phyloP scores from a whole-genome alignment of 2,113 vertebrate genomes.

The Phocoena sinus region DNA sequence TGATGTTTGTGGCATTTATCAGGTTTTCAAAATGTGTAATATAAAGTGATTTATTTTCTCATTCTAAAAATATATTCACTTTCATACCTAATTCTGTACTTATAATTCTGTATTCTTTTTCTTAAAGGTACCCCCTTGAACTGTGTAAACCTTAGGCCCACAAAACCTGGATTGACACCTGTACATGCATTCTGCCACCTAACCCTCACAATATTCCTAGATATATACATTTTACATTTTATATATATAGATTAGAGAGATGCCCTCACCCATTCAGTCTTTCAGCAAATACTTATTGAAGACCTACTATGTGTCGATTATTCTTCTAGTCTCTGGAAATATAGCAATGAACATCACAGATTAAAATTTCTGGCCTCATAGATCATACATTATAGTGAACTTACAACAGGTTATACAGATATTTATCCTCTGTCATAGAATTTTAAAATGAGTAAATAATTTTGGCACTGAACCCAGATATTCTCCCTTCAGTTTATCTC shows the following conservation, averaged over 20 bases:
- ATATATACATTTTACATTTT: background rate
- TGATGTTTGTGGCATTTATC: background rate
- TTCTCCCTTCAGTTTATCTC: background rate
- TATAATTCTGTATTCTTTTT: background rate
- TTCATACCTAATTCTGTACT: background rate
- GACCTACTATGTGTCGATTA: background rate
- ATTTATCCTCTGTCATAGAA: background rate
- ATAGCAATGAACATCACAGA: background rate
- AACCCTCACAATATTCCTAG: background rate
- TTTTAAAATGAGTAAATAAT: constrained; percentile 29
- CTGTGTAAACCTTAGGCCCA: background rate
- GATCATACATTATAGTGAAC: background rate
- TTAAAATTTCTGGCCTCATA: background rate
- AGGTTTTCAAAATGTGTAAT: background rate
- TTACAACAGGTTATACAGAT: background rate
- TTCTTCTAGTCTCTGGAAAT: background rate
- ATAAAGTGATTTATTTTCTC: background rate
- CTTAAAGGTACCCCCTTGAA: background rate
- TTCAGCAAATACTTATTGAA: background rate
- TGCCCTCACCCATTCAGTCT: background rate
- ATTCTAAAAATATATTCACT: background rate
- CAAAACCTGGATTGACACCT: background rate
- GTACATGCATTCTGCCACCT: background rate
- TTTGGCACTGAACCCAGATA: background rate
- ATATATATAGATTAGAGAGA: background rate